These are phyloP conservation scores for Brachionus asplanchnoidis DNA, from an alignment of 1,140 invertebrate genomes.

Conservation along the genomic window DNA sequence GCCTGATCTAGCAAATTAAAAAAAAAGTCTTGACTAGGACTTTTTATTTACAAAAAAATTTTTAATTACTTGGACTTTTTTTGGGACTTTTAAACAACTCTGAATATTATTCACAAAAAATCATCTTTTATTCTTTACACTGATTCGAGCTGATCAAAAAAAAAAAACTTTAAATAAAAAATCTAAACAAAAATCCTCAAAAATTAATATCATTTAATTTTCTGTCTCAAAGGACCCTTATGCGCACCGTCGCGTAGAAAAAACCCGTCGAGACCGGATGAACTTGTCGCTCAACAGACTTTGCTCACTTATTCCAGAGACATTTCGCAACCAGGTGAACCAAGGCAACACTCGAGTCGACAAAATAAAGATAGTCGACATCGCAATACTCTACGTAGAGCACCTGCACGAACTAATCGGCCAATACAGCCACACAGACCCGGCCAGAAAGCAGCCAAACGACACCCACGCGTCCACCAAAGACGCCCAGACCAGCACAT, in stretches of 20 bases:
- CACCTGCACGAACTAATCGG: slow-evolving; percentile 8
- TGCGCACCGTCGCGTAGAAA: slow-evolving; percentile 33
- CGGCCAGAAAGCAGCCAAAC: not conserved
- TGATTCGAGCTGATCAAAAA: not conserved
- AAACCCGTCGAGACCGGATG: slow-evolving; percentile 35
- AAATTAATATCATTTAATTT: not conserved
- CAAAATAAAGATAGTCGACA: slow-evolving; percentile 39
- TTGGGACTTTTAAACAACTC: too few relatives aligned
- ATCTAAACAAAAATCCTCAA: too few relatives aligned
- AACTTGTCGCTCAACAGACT: not conserved
- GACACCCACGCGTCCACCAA: not conserved
- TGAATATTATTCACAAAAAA: too few relatives aligned
- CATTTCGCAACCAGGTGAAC: slow-evolving; percentile 24
- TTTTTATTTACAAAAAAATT: too few relatives aligned
- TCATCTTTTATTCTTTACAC: too few relatives aligned
- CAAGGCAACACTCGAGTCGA: slow-evolving; percentile 27
- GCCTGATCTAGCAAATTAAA: too few relatives aligned
- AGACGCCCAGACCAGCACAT: not conserved
- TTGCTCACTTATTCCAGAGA: slow-evolving; percentile 17
- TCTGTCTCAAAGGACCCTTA: not conserved
- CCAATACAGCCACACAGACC: not conserved
- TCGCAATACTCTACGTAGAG: slow-evolving; percentile 30
- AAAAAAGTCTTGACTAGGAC: too few relatives aligned
- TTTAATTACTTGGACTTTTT: too few relatives aligned
- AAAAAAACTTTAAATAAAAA: not conserved